phyloP scores from a whole-genome alignment of 1,140 invertebrate species.

The Aporrectodea caliginosa region DNA sequence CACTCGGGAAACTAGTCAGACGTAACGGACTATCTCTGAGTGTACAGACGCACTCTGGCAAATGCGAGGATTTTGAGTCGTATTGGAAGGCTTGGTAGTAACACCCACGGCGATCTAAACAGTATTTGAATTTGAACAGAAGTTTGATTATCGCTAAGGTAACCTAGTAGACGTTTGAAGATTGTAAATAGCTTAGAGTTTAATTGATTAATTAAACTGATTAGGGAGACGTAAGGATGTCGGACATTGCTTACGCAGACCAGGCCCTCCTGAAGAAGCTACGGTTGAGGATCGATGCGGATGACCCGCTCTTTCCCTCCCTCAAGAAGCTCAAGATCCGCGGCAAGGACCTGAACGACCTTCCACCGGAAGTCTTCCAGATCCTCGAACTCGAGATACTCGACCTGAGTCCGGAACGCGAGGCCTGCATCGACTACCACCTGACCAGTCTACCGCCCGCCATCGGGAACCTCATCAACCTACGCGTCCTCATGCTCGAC shows the following conservation, averaged over 20 bases:
- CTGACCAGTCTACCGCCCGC: slow-evolving; percentile 43
- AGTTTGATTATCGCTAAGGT: no score
- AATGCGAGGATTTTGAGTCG: no score
- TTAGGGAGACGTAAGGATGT: neutral
- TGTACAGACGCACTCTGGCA: no score
- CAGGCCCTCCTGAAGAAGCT: slow-evolving; percentile 33
- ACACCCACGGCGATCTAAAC: no score
- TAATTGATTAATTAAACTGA: no score
- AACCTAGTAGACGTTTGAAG: no score
- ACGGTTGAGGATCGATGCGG: slow-evolving; percentile 45
- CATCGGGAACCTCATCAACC: slow-evolving; percentile 48
- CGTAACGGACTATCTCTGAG: no score
- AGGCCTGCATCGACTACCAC: slow-evolving; percentile 52
- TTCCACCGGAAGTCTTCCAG: slow-evolving; percentile 47
- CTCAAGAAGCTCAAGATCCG: slow-evolving; percentile 52
- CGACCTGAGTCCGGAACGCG: slow-evolving; percentile 54
- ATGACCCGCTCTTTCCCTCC: slow-evolving; percentile 46
- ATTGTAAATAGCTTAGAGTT: no score
- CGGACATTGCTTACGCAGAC: neutral
- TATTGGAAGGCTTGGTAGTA: no score
- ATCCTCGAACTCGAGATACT: slow-evolving; percentile 52
- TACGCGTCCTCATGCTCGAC: slow-evolving; percentile 52
- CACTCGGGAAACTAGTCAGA: no score
- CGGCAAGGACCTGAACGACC: slow-evolving; percentile 44
- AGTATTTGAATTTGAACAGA: no score